These are phyloP conservation scores for Drosophila orosa DNA, from an alignment of 1,140 invertebrate species.

Conservation along the genomic window DNA sequence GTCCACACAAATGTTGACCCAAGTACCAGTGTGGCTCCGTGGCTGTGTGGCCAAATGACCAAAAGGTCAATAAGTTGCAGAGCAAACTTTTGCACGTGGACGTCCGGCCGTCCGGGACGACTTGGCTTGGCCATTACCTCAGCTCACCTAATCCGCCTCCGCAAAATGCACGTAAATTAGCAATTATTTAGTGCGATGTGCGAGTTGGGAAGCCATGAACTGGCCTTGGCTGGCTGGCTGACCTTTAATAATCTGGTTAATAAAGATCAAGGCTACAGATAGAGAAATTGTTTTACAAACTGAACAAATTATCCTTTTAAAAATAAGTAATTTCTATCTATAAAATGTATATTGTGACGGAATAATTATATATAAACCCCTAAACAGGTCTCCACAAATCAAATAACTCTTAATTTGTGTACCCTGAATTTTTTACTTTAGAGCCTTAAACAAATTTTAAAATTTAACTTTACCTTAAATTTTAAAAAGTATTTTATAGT, in stretches of 20 bases:
- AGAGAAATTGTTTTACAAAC: background rate
- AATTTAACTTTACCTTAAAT: too few species aligned
- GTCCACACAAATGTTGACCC: slow-evolving; percentile 63
- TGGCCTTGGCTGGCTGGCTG: slow-evolving; percentile 18
- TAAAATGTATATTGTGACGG: too few species aligned
- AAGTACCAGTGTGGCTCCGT: slow-evolving; percentile 18
- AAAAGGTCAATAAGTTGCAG: slow-evolving; percentile 65
- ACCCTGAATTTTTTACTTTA: too few species aligned
- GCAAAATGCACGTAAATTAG: slow-evolving; percentile 61
- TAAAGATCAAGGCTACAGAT: slow-evolving; percentile 9
- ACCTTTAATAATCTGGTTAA: slow-evolving; percentile 46
- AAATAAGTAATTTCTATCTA: background rate
- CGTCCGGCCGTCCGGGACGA: background rate
- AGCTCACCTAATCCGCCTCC: slow-evolving; percentile 27
- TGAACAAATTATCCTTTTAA: too few species aligned
- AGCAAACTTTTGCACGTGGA: slow-evolving; percentile 56
- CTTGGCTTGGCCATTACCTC: slow-evolving; percentile 23
- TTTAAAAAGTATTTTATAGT: too few species aligned
- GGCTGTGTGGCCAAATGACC: slow-evolving; percentile 30
- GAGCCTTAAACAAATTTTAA: too few species aligned
- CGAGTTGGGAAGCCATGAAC: slow-evolving; percentile 12
- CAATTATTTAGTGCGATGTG: slow-evolving; percentile 65
- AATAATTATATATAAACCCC: too few species aligned
- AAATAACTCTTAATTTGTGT: too few species aligned
- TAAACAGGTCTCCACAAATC: too few species aligned